Evolutionary conservation across 1,140 invertebrate species (phyloP).

Genomic region (Trialeurodes vaporariorum): DNA sequence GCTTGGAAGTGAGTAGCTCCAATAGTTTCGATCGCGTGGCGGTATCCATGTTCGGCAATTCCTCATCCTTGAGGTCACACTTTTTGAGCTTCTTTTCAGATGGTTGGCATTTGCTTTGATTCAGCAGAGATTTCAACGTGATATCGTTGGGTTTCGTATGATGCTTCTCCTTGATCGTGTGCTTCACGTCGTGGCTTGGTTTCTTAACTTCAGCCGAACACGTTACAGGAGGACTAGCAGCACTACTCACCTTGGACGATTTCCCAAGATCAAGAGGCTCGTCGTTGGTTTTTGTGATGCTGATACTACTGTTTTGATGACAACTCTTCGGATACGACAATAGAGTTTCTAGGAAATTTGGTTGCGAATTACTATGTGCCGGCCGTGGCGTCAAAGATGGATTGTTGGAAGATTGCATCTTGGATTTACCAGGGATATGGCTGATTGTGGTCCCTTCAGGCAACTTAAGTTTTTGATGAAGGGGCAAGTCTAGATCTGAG

Average conservation of each 20-base stretch:
- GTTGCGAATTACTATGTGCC: slow-evolving; percentile 16
- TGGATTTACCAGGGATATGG: slow-evolving; percentile 3
- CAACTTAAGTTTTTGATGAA: slow-evolving; percentile 18
- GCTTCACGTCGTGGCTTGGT: slow-evolving; percentile 4
- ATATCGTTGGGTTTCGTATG: slow-evolving; percentile 37
- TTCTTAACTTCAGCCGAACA: background rate
- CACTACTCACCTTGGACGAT: slow-evolving; percentile 38
- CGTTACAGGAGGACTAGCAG: slow-evolving; percentile 21
- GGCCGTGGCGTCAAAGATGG: slow-evolving; percentile 11
- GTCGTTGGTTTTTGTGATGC: slow-evolving; percentile 25
- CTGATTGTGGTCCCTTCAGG: slow-evolving; percentile 19
- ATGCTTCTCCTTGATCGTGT: slow-evolving; percentile 9
- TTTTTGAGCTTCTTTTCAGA: slow-evolving; percentile 2
- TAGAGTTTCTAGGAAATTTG: slow-evolving; percentile 21
- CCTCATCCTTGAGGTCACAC: background rate
- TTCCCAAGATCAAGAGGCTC: slow-evolving; percentile 50
- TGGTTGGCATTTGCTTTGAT: slow-evolving; percentile 1
- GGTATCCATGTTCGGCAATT: slow-evolving; percentile 20
- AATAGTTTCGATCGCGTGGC: slow-evolving; percentile 17
- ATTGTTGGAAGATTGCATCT: background rate
- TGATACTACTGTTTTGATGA: slow-evolving; percentile 7
- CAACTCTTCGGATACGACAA: slow-evolving; percentile 20
- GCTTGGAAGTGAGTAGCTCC: slow-evolving; percentile 30
- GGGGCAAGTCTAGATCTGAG: slow-evolving; percentile 2
- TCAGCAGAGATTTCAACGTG: slow-evolving; percentile 32